Evolutionary conservation across 2,888 invertebrate species (phyloP).

Genomic region (Caradrina clavipalpis): DNA sequence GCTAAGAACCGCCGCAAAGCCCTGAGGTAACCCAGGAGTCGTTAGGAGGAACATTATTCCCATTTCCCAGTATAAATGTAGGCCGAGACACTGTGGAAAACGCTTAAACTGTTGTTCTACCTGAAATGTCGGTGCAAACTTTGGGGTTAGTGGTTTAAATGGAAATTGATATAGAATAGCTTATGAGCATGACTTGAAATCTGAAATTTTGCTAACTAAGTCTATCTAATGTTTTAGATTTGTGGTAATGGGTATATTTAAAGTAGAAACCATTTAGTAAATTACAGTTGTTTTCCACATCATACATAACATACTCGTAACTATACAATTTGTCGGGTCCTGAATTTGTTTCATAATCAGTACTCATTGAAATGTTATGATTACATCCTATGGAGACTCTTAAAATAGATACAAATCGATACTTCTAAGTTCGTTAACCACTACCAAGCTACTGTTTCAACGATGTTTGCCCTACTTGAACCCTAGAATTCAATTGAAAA

Average conservation of each 20-base stretch:
- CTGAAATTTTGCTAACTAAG: conserved; percentile 4
- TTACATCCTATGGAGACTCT: not conserved
- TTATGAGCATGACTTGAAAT: not conserved
- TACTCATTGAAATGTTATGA: not conserved
- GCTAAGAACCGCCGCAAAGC: conserved; percentile 46
- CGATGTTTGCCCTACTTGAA: conserved; percentile 32
- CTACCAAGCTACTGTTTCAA: conserved; percentile 10
- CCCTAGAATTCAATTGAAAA: conserved; percentile 51
- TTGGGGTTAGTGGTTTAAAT: conserved; percentile 34
- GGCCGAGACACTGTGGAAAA: conserved; percentile 38
- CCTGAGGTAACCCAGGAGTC: conserved; percentile 53
- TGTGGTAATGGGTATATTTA: not conserved
- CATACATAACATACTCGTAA: not conserved
- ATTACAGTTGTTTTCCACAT: not conserved
- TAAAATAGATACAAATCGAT: conserved; percentile 39
- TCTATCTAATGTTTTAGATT: not conserved
- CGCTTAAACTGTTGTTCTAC: conserved; percentile 46
- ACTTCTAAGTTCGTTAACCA: conserved; percentile 13
- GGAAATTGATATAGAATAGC: conserved; percentile 14
- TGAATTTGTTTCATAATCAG: conserved; percentile 6
- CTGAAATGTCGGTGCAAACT: conserved; percentile 40
- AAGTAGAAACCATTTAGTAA: conserved; percentile 1
- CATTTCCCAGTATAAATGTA: conserved; percentile 53
- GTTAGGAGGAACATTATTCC: conserved; percentile 58
- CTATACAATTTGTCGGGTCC: not conserved